These are phyloP conservation scores for Graptemys geographica DNA, from an alignment of 2,797 vertebrate species.

Conservation along the genomic window DNA sequence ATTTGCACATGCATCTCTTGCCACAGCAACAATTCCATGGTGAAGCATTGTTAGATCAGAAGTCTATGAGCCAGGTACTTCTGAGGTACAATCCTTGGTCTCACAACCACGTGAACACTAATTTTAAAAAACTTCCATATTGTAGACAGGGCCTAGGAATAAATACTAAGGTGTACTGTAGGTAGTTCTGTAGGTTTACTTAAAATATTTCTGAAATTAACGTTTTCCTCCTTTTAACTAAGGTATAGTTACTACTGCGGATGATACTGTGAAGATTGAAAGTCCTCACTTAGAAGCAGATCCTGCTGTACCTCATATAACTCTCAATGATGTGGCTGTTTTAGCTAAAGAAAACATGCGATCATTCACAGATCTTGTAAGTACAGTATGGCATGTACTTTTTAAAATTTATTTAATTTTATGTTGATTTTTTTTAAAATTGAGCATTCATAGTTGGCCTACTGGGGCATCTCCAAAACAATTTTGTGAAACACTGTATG, in stretches of 20 bases:
- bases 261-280: constrained; percentile 49
- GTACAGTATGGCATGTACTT: constrained; percentile 53
- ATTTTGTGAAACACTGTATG: neutral
- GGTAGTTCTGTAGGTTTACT: neutral
- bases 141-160: neutral
- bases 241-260: constrained; percentile 67
- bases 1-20: rapidly evolving
- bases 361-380: constrained; percentile 82
- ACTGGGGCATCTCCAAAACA: neutral
- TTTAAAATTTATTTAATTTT: neutral
- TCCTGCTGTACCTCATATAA: constrained; percentile 52
- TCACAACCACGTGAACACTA: neutral
- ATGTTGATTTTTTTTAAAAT: neutral
- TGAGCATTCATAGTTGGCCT: neutral
- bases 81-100: neutral
- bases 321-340: constrained; percentile 54
- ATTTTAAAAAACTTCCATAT: neutral
- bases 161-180: neutral
- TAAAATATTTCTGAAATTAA: neutral
- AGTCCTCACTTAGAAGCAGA: constrained; percentile 61
- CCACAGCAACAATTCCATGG: rapidly evolving
- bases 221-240: constrained; percentile 18
- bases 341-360: constrained; percentile 69
- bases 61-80: neutral
- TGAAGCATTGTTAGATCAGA: neutral